Evolutionary conservation across 2,888 invertebrate genomes (phyloP).

Genomic region (Drosophila seclusa): DNA sequence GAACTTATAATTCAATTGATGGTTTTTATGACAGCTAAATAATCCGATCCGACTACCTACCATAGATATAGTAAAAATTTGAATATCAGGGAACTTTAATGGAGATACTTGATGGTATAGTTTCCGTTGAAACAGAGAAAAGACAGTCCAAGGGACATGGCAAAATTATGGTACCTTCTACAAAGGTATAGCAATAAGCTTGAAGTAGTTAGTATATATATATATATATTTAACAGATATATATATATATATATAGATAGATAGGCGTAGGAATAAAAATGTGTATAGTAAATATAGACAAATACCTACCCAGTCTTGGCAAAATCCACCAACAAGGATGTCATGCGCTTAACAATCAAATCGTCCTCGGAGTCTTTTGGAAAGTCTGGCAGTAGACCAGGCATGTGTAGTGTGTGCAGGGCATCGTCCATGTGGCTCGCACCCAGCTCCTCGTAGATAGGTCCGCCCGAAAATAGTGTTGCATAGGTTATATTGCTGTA

Average conservation of each 20-base stretch:
- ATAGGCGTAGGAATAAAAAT: not conserved
- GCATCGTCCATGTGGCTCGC: slow-evolving; percentile 86
- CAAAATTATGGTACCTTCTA: not conserved
- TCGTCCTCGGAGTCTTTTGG: slow-evolving; percentile 77
- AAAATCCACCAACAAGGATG: slow-evolving; percentile 85
- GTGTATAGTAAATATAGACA: not conserved
- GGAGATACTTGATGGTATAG: not conserved
- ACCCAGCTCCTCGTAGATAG: slow-evolving; percentile 57
- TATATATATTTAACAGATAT: not conserved
- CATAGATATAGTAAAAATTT: not conserved
- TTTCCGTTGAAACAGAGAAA: no score
- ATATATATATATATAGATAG: not conserved
- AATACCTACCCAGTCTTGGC: slow-evolving; percentile 85
- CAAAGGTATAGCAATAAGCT: not conserved
- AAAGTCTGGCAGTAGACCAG: slow-evolving; percentile 81
- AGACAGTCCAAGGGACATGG: not conserved
- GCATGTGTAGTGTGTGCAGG: slow-evolving; percentile 85
- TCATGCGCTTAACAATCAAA: slow-evolving; percentile 80
- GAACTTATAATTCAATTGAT: not conserved
- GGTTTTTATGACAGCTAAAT: not conserved
- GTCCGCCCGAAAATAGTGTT: slow-evolving; percentile 53
- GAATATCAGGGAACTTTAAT: not conserved
- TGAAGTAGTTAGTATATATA: not conserved
- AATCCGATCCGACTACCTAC: not conserved
- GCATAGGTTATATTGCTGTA: slow-evolving; percentile 82